Evolutionary conservation across 2,797 vertebrate genomes (phyloP).

Genomic region (Margarornis squamiger): DNA sequence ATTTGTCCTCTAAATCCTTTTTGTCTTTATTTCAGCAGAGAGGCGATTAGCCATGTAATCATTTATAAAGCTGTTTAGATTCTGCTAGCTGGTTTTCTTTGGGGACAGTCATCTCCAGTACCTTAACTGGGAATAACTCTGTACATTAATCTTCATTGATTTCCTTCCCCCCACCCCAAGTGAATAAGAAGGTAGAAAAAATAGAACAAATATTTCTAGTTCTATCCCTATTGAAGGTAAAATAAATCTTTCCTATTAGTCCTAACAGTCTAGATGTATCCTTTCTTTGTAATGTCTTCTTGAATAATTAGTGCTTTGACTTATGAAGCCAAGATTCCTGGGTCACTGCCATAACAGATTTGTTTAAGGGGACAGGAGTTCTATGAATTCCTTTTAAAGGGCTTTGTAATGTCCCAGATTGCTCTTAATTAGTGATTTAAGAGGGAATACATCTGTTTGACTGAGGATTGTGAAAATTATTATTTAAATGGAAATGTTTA

Average conservation of each 20-base stretch:
- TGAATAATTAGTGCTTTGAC: slow-evolving; percentile 59
- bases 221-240: not conserved
- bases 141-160: not conserved
- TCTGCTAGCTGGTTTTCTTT: slow-evolving; percentile 17
- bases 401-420: slow-evolving; percentile 41
- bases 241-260: slow-evolving; percentile 37
- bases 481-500: slow-evolving; percentile 54
- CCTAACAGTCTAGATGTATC: not conserved
- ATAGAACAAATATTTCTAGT: slow-evolving; percentile 34
- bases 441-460: slow-evolving; percentile 54
- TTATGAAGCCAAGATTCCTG: slow-evolving; percentile 31
- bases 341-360: slow-evolving; percentile 52
- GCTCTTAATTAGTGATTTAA: slow-evolving; percentile 67
- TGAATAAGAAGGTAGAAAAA: not conserved
- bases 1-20: slow-evolving; percentile 28
- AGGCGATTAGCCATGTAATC: not conserved
- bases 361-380: slow-evolving; percentile 36
- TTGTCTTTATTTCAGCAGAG: slow-evolving; percentile 51
- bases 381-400: slow-evolving; percentile 57
- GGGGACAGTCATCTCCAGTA: not conserved
- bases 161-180: not conserved
- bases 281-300: slow-evolving; percentile 16
- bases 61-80: slow-evolving; percentile 38
- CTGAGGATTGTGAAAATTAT: slow-evolving; percentile 52
- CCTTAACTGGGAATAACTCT: slow-evolving; percentile 5